phyloP scores from a whole-genome alignment of 2,888 invertebrate species.

The Drosophila vallismaia region DNA sequence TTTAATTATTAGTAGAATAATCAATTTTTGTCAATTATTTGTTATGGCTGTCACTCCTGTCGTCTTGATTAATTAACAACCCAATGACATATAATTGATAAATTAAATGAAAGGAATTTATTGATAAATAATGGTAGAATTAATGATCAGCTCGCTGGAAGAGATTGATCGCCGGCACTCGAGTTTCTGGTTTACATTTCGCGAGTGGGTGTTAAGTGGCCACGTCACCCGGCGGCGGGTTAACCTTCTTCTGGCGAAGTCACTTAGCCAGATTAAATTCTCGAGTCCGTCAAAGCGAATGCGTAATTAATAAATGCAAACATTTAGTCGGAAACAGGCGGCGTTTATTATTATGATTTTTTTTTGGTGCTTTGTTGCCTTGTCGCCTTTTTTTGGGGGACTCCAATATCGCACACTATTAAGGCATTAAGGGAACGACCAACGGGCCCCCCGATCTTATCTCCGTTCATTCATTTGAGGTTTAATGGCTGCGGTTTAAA shows the following conservation, averaged over 20 bases:
- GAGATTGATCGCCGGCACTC: slow-evolving; percentile 2
- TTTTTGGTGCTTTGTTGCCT: slow-evolving; percentile 12
- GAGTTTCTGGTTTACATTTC: not conserved
- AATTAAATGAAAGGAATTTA: slow-evolving; percentile 6
- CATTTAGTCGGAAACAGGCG: slow-evolving; percentile 39
- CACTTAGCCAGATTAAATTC: slow-evolving; percentile 54
- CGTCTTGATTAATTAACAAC: slow-evolving; percentile 5
- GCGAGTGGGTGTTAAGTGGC: not conserved
- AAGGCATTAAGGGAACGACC: slow-evolving; percentile 23
- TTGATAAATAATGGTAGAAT: slow-evolving; percentile 3
- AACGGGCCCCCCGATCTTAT: slow-evolving; percentile 36
- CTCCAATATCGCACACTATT: slow-evolving; percentile 7
- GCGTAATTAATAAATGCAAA: slow-evolving; percentile 68
- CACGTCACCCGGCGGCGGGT: slow-evolving; percentile 8
- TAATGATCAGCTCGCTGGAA: slow-evolving; percentile 4
- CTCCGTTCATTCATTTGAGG: slow-evolving; percentile 31
- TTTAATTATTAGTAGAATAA: not conserved
- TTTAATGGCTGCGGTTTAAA: slow-evolving; percentile 36
- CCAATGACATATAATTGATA: slow-evolving; percentile 6
- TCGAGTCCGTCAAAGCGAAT: slow-evolving; percentile 50
- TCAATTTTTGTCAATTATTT: not conserved
- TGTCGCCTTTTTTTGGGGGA: not conserved
- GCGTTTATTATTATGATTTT: slow-evolving; percentile 11
- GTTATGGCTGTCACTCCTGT: not conserved
- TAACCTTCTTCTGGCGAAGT: not conserved